Base-by-base conservation (phyloP, 1,140 invertebrate species). In the Gryllus bimaculatus region DNA sequence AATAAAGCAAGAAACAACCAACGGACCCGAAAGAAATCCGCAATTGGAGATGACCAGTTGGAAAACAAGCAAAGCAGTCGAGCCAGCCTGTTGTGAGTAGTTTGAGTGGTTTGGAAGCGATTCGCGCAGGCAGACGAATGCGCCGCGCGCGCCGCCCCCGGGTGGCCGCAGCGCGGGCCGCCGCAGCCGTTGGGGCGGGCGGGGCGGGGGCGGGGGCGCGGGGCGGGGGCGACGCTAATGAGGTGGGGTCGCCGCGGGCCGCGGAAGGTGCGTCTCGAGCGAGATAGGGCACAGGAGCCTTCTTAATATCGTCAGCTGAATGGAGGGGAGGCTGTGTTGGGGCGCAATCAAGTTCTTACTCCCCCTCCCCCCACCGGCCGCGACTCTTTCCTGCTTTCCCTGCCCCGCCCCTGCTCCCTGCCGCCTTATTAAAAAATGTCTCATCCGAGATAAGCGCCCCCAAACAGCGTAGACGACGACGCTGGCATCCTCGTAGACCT, bases 271-370 rank as follows among this genome's bases (percentile, higher is more conserved):
- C 54, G 10, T 7, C 18, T 10, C 54, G 54, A 3, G 54, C 54
- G 54, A 66, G 54, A 66, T 66, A 66, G 54, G 54, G 54, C 54
- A 66, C 54, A 66, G 54, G 54, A 66, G 54, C 54, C 54, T 66
- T 66, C 54, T 66, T 66, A 66, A 66, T 66, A 66, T 66, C 54
- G 54, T 66, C 54, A 66, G 54, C 54, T 66, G 54, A 66, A 66
- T 66, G 2, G 54, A 66, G 54, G 54, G 54, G 54, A 18, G 54
- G 54, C 10, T 66, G 10, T 18, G 18, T 18, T 10, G 54, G 18
- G 54, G 54, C 10, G 54, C 54, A n/a, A 66, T 66, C 54, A 66
- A 66, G 54, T 66, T 66, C 54, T 66, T 66, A 10, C 54, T 18
- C 54, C 18, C 1, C 18, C 54, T 7, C 54, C 18, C 54, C 18